Conservation (phyloP, 2,888 invertebrate species). For the Nomada lathburiana region DNA sequence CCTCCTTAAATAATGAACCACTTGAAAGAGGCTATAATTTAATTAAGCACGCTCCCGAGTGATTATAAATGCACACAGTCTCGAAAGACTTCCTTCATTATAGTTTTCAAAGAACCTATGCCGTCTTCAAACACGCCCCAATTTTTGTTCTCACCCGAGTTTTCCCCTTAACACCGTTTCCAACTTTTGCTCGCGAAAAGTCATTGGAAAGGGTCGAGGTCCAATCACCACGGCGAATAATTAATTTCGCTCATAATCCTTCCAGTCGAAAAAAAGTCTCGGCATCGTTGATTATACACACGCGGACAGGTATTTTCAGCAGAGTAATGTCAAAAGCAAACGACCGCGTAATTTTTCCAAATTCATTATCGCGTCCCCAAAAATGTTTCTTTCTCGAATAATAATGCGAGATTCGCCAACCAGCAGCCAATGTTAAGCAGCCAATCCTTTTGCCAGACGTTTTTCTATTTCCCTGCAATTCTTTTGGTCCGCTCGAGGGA, state of each 20-base stretch:
- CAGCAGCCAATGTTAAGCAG: background rate
- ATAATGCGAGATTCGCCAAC: too few relatives aligned
- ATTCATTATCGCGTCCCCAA: too few relatives aligned
- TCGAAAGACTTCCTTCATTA: slow-evolving; percentile 11
- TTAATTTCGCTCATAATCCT: slow-evolving; percentile 30
- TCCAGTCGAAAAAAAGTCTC: slow-evolving; percentile 18
- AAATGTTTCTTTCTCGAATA: too few relatives aligned
- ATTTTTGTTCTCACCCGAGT: background rate
- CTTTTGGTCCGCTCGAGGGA: background rate
- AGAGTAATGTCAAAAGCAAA: too few relatives aligned
- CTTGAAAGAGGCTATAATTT: background rate
- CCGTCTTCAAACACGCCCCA: slow-evolving; percentile 23
- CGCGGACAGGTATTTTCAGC: background rate
- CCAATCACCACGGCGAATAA: slow-evolving; percentile 39
- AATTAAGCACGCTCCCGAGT: background rate
- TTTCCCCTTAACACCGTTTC: slow-evolving; percentile 41
- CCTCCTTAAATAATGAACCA: background rate
- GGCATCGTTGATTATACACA: slow-evolving; percentile 27
- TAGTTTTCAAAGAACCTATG: slow-evolving; percentile 11
- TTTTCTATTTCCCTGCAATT: slow-evolving; percentile 31
- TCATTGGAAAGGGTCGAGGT: slow-evolving; percentile 16
- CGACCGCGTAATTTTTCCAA: too few relatives aligned
- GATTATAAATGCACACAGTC: background rate
- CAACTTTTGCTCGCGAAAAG: slow-evolving; percentile 6
- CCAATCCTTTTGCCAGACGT: background rate